A percentile compares a stretch with the other conserved stretches of the same genome.
These are phyloP conservation scores for Rissa tridactyla DNA, from an alignment of 2,113 vertebrate species.

Conservation along the genomic window DNA sequence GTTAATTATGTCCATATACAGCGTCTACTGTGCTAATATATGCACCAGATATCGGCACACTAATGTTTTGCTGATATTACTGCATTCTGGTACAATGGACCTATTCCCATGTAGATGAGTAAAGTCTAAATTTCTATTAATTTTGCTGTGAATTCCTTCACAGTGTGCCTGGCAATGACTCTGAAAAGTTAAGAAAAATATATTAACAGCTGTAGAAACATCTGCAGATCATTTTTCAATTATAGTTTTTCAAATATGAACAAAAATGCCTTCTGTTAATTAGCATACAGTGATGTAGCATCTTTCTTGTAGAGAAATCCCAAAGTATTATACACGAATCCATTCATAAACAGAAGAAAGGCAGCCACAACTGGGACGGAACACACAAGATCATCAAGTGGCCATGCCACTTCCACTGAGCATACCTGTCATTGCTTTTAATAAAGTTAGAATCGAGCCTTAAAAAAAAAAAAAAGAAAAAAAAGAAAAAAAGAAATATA, in stretches of 20 bases:
- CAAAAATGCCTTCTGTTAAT: background rate
- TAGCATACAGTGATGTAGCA: background rate
- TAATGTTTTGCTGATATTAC: background rate
- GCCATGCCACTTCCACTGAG: background rate
- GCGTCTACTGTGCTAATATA: background rate
- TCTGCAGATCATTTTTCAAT: background rate
- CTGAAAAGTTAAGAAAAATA: background rate
- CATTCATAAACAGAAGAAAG: background rate
- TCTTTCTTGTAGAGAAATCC: background rate
- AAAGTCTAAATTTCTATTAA: background rate
- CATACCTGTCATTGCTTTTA: background rate
- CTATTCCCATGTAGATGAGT: background rate
- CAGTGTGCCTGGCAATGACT: background rate
- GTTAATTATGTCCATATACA: background rate
- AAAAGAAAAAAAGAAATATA: background rate
- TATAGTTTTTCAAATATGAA: background rate
- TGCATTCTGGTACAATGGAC: background rate
- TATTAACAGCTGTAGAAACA: background rate
- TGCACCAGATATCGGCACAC: background rate
- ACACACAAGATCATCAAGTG: background rate
- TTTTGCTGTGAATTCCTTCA: background rate
- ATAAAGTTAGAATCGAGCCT: background rate
- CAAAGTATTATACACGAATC: background rate
- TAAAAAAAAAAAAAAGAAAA: background rate
- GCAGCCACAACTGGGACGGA: background rate